Evolutionary conservation across 2,113 vertebrate species (phyloP).

Genomic region (Larimichthys crocea): DNA sequence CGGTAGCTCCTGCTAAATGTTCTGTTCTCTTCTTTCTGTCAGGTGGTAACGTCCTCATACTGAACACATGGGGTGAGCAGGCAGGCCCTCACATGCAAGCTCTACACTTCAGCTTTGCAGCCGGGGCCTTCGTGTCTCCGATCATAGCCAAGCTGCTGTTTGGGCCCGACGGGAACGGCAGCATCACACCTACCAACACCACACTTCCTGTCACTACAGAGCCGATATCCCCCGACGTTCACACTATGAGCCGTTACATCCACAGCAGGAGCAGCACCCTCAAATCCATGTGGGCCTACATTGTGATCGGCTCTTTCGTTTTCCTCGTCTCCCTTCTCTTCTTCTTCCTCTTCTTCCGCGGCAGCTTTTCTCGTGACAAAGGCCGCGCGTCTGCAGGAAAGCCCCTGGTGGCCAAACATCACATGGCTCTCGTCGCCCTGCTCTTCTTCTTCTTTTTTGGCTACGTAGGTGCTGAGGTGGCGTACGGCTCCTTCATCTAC

Average conservation of each 20-base stretch:
- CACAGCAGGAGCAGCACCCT: slow-evolving; percentile 35
- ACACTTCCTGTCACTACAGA: not conserved
- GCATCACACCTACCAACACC: not conserved
- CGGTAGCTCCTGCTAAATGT: not conserved
- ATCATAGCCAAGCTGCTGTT: slow-evolving; percentile 91
- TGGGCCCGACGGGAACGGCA: slow-evolving; percentile 51
- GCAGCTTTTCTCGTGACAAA: slow-evolving; percentile 61
- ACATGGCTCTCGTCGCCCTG: slow-evolving; percentile 85
- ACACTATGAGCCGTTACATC: not conserved
- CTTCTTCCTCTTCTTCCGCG: slow-evolving; percentile 84
- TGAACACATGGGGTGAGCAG: slow-evolving; percentile 88
- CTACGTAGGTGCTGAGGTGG: slow-evolving; percentile 93
- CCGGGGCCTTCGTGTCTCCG: slow-evolving; percentile 90
- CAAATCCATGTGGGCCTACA: slow-evolving; percentile 88
- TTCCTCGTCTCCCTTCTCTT: slow-evolving; percentile 85
- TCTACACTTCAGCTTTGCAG: slow-evolving; percentile 95
- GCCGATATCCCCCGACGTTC: not conserved
- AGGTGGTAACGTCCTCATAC: slow-evolving; percentile 93
- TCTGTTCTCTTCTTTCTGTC: not conserved
- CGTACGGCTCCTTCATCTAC: slow-evolving; percentile 92
- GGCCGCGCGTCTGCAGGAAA: slow-evolving; percentile 63
- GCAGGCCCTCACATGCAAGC: slow-evolving; percentile 94
- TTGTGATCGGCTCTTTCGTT: slow-evolving; percentile 87
- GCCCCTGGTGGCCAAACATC: slow-evolving; percentile 82
- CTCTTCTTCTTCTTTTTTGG: slow-evolving; percentile 93